These are phyloP conservation scores for Atta colombica DNA, from an alignment of 1,140 invertebrate species.

Conservation along the genomic window DNA sequence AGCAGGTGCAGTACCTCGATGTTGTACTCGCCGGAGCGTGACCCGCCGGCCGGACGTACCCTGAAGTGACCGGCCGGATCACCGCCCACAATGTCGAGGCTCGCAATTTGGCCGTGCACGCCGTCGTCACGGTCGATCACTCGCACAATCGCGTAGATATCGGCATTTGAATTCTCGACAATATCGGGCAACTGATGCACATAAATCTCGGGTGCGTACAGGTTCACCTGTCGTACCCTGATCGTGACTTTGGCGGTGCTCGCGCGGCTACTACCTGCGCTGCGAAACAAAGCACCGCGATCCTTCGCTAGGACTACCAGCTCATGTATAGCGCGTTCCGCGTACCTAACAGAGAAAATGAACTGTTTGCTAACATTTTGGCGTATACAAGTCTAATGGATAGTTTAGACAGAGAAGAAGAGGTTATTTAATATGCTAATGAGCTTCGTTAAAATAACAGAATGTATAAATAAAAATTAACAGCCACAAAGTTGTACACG, in stretches of 20 bases:
- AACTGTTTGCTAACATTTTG: background rate
- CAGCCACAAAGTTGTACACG: background rate
- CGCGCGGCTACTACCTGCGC: constrained; percentile 87
- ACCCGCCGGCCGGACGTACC: constrained; percentile 87
- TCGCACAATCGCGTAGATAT: constrained; percentile 96
- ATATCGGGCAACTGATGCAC: constrained; percentile 93
- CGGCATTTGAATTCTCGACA: constrained; percentile 93
- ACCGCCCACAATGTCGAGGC: constrained; percentile 95
- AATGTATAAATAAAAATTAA: background rate
- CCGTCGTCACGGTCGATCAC: constrained; percentile 94
- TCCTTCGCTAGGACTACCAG: constrained; percentile 94
- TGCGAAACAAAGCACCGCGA: constrained; percentile 90
- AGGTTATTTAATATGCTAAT: background rate
- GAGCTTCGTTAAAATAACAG: background rate
- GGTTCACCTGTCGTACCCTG: constrained; percentile 94
- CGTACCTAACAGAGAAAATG: constrained; percentile 84
- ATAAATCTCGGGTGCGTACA: constrained; percentile 94
- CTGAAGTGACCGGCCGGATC: constrained; percentile 95
- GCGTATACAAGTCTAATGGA: background rate
- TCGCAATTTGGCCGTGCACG: constrained; percentile 93
- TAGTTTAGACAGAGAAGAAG: background rate
- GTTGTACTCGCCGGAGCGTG: constrained; percentile 90
- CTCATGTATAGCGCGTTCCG: constrained; percentile 90
- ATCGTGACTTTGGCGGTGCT: constrained; percentile 92
- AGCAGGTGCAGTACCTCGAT: constrained; percentile 92